A percentile compares a stretch with the other conserved stretches of the same genome.
Conservation (phyloP, 1,140 invertebrate species). For the Apolygus lucorum region DNA sequence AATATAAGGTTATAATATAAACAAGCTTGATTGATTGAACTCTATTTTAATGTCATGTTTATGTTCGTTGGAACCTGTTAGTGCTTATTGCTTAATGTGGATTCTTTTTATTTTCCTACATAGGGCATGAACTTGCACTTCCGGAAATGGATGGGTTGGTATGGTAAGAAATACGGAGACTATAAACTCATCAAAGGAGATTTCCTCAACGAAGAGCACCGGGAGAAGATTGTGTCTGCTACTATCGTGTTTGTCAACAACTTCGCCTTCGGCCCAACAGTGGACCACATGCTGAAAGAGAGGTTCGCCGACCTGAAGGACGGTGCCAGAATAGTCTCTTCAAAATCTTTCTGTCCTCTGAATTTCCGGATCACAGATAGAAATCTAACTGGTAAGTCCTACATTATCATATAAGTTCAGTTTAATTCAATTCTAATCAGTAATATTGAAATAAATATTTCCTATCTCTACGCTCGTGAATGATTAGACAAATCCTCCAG, state of each 20-base stretch:
- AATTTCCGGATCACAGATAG: conserved; percentile 96
- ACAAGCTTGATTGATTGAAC: no score
- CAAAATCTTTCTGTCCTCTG: conserved; percentile 93
- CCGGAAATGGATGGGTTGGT: conserved; percentile 92
- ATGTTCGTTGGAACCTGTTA: no score
- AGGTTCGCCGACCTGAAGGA: conserved; percentile 92
- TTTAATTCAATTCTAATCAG: no score
- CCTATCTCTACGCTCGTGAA: no score
- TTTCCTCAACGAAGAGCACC: conserved; percentile 82
- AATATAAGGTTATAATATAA: no score
- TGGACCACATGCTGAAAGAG: conserved; percentile 94
- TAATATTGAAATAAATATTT: not conserved
- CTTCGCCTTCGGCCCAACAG: conserved; percentile 93
- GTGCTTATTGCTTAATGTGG: no score
- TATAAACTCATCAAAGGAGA: conserved; percentile 90
- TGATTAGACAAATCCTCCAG: no score
- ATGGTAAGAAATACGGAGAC: conserved; percentile 85
- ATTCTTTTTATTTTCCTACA: conserved; percentile 38
- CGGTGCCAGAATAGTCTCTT: conserved; percentile 94
- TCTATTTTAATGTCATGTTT: no score
- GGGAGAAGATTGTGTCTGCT: conserved; percentile 83
- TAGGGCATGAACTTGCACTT: conserved; percentile 85
- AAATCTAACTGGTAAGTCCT: conserved; percentile 45
- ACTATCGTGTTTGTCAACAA: conserved; percentile 98
- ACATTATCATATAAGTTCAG: no score